A percentile compares a stretch with the other conserved stretches of the same genome.
These are phyloP conservation scores for Nyctereutes procyonoides DNA, from an alignment of 2,113 vertebrate species.

Conservation along the genomic window DNA sequence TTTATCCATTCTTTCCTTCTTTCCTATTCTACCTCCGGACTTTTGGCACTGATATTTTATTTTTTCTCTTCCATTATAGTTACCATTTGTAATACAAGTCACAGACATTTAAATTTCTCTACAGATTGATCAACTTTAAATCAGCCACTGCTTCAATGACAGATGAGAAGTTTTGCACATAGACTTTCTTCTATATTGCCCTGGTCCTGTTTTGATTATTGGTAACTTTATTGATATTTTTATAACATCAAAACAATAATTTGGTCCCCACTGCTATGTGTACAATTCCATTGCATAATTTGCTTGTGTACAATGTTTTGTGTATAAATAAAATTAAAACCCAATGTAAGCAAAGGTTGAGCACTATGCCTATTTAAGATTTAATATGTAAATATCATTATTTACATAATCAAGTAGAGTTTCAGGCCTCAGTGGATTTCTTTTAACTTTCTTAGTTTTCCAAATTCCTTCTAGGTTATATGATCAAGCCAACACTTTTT, in stretches of 20 bases:
- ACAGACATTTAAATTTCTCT: neutral
- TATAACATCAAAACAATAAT: neutral
- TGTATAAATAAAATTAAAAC: constrained; percentile 15
- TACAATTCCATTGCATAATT: neutral
- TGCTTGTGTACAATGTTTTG: neutral
- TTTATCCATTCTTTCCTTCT: neutral
- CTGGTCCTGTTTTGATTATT: neutral
- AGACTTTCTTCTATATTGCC: neutral
- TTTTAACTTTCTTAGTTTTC: neutral
- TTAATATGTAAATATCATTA: neutral
- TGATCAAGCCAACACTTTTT: neutral
- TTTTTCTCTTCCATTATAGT: neutral
- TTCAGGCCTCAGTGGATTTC: neutral
- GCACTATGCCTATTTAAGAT: neutral
- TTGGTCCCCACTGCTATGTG: neutral
- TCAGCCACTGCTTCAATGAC: neutral
- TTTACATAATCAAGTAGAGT: neutral
- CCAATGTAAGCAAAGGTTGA: neutral
- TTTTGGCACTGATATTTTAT: neutral
- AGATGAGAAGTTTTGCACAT: neutral
- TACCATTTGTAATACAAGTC: neutral
- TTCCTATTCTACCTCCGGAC: neutral
- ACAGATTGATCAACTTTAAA: neutral
- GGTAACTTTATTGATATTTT: neutral
- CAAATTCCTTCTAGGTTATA: neutral